Conservation (phyloP, 2,113 vertebrate species). For the Haemorhous mexicanus region DNA sequence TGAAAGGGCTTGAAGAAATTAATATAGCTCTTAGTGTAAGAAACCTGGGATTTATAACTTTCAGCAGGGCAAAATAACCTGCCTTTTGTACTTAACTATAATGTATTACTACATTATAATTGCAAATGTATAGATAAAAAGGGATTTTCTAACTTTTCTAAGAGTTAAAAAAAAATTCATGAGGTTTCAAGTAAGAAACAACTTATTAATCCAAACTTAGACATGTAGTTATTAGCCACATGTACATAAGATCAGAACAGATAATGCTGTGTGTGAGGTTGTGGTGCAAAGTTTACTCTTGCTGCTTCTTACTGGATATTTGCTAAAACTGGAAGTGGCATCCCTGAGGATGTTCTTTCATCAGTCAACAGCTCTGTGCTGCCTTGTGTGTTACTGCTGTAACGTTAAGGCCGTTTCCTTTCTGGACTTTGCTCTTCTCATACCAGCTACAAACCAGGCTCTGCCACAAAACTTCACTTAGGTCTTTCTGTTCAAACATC, state of each 20-base stretch:
- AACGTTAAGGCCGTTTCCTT: background rate
- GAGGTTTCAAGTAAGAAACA: background rate
- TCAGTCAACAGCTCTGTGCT: background rate
- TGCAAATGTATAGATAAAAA: background rate
- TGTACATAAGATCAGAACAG: background rate
- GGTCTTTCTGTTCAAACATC: background rate
- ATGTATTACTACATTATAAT: background rate
- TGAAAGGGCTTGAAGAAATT: background rate
- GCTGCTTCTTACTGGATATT: background rate
- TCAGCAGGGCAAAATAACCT: background rate
- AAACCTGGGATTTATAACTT: background rate
- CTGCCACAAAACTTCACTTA: background rate
- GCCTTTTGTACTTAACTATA: background rate
- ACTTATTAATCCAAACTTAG: background rate
- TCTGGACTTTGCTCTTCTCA: background rate
- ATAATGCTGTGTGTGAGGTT: background rate
- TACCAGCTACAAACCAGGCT: background rate
- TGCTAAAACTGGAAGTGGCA: background rate
- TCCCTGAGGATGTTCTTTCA: background rate
- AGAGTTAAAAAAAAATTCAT: background rate
- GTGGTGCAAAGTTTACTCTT: background rate
- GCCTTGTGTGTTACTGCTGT: background rate
- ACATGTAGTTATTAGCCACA: background rate
- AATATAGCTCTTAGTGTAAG: background rate
- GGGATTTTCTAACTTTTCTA: background rate